Conservation (phyloP, 2,888 invertebrate genomes). For the Eugnorisma glareosa region DNA sequence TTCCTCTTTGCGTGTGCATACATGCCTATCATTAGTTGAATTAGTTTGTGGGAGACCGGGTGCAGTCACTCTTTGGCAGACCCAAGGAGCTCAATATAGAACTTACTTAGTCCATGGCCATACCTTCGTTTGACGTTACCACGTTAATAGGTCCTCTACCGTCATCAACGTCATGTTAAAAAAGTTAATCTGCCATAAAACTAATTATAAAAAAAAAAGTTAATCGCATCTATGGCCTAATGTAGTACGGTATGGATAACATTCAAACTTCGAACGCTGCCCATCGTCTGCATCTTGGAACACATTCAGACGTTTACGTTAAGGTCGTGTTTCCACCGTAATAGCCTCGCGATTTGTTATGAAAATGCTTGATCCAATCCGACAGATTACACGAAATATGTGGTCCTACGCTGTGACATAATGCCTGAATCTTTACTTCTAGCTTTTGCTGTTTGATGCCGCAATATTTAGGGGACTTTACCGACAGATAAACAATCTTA, state of each 20-base stretch:
- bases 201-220: no score
- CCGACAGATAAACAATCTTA: constrained; percentile 5
- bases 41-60: no score
- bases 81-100: no score
- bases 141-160: no score
- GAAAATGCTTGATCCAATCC: neutral
- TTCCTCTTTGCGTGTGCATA: constrained; percentile 33
- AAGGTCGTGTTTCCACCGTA: neutral
- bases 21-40: neutral
- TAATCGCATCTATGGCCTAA: neutral
- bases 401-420: neutral
- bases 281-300: neutral
- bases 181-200: neutral
- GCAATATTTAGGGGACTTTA: neutral
- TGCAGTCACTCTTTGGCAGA: no score
- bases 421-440: neutral
- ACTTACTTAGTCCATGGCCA: no score
- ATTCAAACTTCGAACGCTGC: constrained; percentile 24
- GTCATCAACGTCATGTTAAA: neutral
- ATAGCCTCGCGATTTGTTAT: constrained; percentile 29
- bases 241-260: neutral
- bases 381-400: constrained; percentile 9
- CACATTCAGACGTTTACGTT: neutral
- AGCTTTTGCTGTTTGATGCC: neutral
- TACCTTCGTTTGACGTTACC: no score